Percentiles rank a stretch among this genome's conserved stretches.
Evolutionary conservation across 2,113 vertebrate species (phyloP).

Genomic region (Channa argus): DNA sequence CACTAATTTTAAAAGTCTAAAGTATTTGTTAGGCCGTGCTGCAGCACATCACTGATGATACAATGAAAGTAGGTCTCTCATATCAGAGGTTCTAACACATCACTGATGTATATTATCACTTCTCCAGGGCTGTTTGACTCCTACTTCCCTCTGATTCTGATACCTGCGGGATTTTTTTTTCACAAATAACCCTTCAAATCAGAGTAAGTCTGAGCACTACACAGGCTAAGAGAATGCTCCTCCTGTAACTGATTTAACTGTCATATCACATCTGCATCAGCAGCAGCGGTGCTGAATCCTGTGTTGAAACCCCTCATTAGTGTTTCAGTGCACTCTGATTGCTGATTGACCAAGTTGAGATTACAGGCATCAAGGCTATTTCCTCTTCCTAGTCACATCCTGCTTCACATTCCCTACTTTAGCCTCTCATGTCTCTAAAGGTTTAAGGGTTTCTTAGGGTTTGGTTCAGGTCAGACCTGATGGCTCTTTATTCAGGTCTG

Average conservation of each 20-base stretch:
- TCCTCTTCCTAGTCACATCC: constrained; percentile 60
- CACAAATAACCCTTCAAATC: constrained; percentile 48
- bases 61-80: constrained; percentile 21
- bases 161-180: constrained; percentile 33
- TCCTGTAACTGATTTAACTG: constrained; percentile 58
- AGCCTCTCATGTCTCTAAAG: constrained; percentile 37
- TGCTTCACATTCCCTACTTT: constrained; percentile 38
- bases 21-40: constrained; percentile 1
- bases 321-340: constrained; percentile 68
- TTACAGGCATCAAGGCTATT: constrained; percentile 68
- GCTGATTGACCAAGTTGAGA: constrained; percentile 73
- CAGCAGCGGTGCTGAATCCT: constrained; percentile 49
- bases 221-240: constrained; percentile 28
- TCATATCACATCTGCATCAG: constrained; percentile 68
- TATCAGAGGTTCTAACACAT: constrained; percentile 11
- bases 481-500: constrained; percentile 31
- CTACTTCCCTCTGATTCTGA: constrained; percentile 23
- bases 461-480: constrained; percentile 36
- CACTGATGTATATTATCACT: constrained; percentile 29
- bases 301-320: constrained; percentile 71
- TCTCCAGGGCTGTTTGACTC: constrained; percentile 25
- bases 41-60: not conserved
- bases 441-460: constrained; percentile 38
- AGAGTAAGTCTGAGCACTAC: constrained; percentile 16
- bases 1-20: not conserved